phyloP scores from a whole-genome alignment of 1,140 invertebrate species.

The Piezodorus guildinii region DNA sequence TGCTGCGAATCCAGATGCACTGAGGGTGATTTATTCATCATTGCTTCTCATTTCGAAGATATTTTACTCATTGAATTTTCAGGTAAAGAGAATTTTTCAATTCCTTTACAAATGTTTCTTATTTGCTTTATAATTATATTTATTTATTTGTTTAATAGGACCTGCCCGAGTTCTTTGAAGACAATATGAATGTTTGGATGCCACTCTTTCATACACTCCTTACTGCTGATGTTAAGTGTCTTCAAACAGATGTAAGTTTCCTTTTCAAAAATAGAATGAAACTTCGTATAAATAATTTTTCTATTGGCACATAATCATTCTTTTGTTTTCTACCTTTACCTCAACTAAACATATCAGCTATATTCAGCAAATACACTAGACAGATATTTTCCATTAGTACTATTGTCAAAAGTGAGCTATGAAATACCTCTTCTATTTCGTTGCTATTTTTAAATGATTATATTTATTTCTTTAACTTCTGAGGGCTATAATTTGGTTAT shows the following conservation, averaged over 20 bases:
- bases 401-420: no score
- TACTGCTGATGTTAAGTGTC: constrained; percentile 57
- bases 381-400: no score
- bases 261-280: no score
- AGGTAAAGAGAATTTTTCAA: constrained; percentile 43
- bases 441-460: no score
- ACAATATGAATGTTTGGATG: constrained; percentile 95
- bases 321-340: no score
- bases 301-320: no score
- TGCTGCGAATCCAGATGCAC: constrained; percentile 61
- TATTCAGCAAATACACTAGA: no score
- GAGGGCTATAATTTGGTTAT: no score
- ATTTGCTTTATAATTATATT: neutral
- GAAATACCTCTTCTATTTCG: no score
- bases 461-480: no score
- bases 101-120: neutral
- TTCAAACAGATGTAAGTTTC: constrained; percentile 49
- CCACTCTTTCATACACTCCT: constrained; percentile 72
- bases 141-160: constrained; percentile 45
- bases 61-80: constrained; percentile 91
- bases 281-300: no score
- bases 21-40: constrained; percentile 83
- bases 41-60: constrained; percentile 86
- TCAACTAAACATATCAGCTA: no score
- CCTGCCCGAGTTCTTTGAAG: constrained; percentile 96